A percentile compares a stretch with the other conserved stretches of the same genome.
phyloP scores from a whole-genome alignment of 1,140 invertebrate species.

The Magallana gigas region DNA sequence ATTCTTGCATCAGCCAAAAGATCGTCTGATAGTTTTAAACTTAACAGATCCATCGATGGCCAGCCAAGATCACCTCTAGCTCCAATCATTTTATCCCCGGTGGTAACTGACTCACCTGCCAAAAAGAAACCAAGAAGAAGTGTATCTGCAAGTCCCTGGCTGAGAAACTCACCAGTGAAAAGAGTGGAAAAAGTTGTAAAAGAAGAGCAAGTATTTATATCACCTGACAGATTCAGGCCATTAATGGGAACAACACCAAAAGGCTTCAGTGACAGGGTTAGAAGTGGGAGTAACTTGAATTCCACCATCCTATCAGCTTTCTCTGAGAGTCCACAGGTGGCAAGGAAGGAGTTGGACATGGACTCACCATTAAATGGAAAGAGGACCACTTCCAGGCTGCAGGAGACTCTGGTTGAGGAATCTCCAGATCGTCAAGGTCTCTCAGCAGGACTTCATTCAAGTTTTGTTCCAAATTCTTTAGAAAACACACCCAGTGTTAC shows the following conservation, averaged over 20 bases:
- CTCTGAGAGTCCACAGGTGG: neutral
- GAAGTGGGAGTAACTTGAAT: neutral
- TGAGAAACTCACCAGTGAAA: neutral
- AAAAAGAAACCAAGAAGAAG: conserved; percentile 18
- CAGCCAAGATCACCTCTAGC: neutral
- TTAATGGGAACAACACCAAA: conserved; percentile 10
- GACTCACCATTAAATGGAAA: neutral
- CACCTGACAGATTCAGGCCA: neutral
- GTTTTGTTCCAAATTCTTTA: conserved; percentile 31
- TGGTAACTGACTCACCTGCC: neutral
- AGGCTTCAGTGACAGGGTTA: neutral
- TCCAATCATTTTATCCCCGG: neutral
- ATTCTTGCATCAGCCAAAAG: conserved; percentile 13
- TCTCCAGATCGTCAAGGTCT: neutral
- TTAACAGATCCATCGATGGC: neutral
- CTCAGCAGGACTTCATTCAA: neutral
- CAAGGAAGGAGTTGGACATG: neutral
- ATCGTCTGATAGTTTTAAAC: neutral
- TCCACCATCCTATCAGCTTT: conserved; percentile 8
- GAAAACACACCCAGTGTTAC: conserved; percentile 1
- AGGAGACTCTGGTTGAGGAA: neutral
- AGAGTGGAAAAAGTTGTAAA: neutral
- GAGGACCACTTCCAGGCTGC: neutral
- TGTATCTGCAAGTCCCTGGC: conserved; percentile 7
- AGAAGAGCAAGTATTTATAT: conserved; percentile 22